Conservation (phyloP, 2,113 vertebrate genomes). For the Marmota flaviventris region DNA sequence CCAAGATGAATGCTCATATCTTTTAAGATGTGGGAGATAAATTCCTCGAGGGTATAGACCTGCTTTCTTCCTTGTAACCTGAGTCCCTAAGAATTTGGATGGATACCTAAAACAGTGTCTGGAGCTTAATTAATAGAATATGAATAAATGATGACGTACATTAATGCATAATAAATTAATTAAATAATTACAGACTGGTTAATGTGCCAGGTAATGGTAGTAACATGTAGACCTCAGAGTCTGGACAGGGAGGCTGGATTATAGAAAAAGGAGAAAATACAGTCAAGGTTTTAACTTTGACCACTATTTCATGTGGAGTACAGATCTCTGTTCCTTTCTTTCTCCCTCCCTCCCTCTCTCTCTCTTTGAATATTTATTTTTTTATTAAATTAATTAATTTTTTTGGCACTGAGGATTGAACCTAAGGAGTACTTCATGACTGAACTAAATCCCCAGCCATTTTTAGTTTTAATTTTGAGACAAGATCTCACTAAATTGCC, state of each 20-base stretch:
- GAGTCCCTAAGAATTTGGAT: not conserved
- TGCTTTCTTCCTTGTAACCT: not conserved
- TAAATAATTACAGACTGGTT: not conserved
- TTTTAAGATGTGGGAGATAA: too few species aligned
- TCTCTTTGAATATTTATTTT: too few species aligned
- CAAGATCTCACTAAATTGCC: too few species aligned
- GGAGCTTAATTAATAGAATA: conserved; percentile 7
- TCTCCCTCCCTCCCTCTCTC: too few species aligned
- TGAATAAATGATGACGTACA: not conserved
- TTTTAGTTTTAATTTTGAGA: too few species aligned
- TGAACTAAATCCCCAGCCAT: too few species aligned
- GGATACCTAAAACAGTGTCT: not conserved
- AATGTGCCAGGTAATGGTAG: not conserved
- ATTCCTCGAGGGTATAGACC: not conserved
- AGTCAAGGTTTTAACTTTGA: not conserved
- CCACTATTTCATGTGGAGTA: not conserved
- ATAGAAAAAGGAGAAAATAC: not conserved
- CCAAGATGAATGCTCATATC: too few species aligned
- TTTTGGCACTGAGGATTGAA: too few species aligned
- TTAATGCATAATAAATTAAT: not conserved
- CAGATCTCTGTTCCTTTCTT: not conserved
- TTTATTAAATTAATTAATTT: too few species aligned
- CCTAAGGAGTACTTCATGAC: too few species aligned
- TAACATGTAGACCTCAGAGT: not conserved
- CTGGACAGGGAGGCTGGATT: not conserved